Base-by-base conservation (phyloP, 2,113 vertebrate species). In the Scomber japonicus region DNA sequence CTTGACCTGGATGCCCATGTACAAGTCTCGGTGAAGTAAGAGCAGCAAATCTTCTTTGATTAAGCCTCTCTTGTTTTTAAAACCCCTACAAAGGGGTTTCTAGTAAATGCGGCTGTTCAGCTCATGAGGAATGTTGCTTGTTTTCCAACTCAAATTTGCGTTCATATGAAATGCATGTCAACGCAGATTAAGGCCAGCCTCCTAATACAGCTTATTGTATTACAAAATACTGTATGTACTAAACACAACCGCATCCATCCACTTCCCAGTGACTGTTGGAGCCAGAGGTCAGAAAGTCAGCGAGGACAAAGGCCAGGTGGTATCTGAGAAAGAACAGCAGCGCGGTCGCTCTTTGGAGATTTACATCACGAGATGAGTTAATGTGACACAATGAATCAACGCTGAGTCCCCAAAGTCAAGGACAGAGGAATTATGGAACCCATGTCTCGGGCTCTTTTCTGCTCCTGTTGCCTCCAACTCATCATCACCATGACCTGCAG, bases 21-120 rank as follows among this genome's bases (percentile, higher is more conserved):
- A 59, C 80, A 71, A 84, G 83, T 71, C 78, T 74, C 27, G 13
- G 61, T 86, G 71, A 80, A 83, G 81, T 81, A 92, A 84, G 71
- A 40, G 72, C 72, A 80, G 75, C 57, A 90, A 94, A 94, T 89
- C 91, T 81, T 62, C 91, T 92, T 94, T 89, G 50, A 90, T 59
- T 92, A 94, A 93, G 87, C 85, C 85, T 73, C 87, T 90, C 86
- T 87, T 61, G 46, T 72, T 61, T 77, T 71, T 80, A 66, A 91
- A 90, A 83, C 51, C 86, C 54, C 79, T 81, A 78, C 81, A 93
- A 94, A 90, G 21, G 87, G 64, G 56, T 81, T 89, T 82, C 53
- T 44, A 9, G 69, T 82, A 80, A 84, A 87, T 66, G 10, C 57
- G 50, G 63, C 71, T 50, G 56, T 81, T 91, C 55, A 89, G 78